Conservation (phyloP, 2,797 vertebrate species). For the Echiichthys vipera region DNA sequence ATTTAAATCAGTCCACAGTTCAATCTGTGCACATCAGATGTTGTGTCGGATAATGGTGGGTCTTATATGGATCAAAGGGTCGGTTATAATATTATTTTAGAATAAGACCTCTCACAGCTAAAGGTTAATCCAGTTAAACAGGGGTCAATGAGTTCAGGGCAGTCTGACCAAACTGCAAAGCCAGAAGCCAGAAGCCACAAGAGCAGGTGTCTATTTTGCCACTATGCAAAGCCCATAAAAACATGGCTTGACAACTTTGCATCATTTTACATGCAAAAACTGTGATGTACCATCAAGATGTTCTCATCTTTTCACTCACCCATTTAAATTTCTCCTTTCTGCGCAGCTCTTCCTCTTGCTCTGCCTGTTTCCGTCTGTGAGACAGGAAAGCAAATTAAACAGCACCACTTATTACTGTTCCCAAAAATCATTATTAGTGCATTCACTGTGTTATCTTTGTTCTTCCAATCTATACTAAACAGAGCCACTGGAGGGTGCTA, state of each 20-base stretch:
- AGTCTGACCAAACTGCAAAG: background rate
- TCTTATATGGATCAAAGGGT: background rate
- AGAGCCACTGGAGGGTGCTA: conserved; percentile 34
- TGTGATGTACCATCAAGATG: background rate
- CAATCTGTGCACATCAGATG: background rate
- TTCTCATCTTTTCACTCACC: conserved; percentile 73
- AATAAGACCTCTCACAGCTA: background rate
- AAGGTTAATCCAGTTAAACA: background rate
- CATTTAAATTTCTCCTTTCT: conserved; percentile 84
- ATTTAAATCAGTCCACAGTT: background rate
- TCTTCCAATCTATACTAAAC: background rate
- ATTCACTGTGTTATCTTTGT: background rate
- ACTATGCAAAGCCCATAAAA: background rate
- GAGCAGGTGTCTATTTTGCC: background rate
- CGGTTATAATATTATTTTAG: conserved; percentile 1
- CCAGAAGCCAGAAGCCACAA: background rate
- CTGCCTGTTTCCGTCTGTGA: conserved; percentile 84
- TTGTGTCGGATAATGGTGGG: background rate
- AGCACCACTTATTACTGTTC: background rate
- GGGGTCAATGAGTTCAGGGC: background rate
- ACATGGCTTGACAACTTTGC: background rate
- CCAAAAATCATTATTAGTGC: background rate
- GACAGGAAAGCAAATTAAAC: conserved; percentile 7
- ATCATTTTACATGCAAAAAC: background rate
- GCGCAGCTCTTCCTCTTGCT: conserved; percentile 80